Conservation (phyloP, 2,888 invertebrate species). For the Dryococelus australis region DNA sequence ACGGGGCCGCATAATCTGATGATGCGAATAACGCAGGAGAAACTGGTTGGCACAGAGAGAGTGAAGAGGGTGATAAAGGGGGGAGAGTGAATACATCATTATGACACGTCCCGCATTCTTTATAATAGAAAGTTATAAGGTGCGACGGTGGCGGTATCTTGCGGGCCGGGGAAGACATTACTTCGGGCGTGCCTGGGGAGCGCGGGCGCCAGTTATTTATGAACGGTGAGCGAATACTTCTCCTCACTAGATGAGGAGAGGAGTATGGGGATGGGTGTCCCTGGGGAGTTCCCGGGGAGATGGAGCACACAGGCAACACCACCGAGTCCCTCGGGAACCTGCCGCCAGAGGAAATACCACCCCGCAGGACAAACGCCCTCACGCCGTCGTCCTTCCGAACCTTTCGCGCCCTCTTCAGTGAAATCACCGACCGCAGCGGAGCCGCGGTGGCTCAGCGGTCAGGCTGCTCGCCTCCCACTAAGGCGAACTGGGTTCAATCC, state of each 20-base stretch:
- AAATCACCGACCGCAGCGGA: no score
- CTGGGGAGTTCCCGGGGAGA: neutral
- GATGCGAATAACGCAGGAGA: neutral
- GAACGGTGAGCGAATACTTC: neutral
- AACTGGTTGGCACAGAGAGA: neutral
- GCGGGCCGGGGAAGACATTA: neutral
- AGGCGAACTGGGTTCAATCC: no score
- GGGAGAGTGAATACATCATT: neutral
- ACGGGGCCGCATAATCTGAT: neutral
- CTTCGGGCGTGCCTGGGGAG: neutral
- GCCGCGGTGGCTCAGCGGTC: no score
- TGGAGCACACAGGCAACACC: neutral
- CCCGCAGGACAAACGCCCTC: no score
- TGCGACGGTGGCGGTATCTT: neutral
- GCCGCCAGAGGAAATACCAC: no score
- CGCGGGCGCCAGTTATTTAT: neutral
- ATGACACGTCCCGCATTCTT: neutral
- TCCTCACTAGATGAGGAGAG: neutral
- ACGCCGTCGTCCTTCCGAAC: neutral
- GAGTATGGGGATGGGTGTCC: neutral
- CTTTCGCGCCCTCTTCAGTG: neutral
- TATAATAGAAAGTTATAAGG: conserved; percentile 16
- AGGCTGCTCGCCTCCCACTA: no score
- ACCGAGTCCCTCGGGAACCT: no score
- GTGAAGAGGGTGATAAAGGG: neutral